A percentile compares a stretch with the other conserved stretches of the same genome.
phyloP scores from a whole-genome alignment of 2,888 invertebrate genomes.

The Himalopsyche japonica region DNA sequence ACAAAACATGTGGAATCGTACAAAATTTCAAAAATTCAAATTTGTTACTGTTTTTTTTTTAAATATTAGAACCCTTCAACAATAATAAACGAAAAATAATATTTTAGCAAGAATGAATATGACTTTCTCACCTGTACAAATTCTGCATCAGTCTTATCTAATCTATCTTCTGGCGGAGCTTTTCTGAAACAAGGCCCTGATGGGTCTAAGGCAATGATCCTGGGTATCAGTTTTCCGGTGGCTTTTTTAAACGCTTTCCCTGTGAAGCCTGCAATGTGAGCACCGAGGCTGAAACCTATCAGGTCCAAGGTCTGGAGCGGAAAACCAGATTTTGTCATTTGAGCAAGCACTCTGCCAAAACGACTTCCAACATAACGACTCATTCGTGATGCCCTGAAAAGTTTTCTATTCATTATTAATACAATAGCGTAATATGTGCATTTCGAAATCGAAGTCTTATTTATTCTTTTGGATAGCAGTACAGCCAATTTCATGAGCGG shows the following conservation, averaged over 20 bases:
- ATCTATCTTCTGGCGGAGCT: background rate
- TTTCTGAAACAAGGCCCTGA: slow-evolving; percentile 33
- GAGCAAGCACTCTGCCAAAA: slow-evolving; percentile 18
- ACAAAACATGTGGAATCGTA: too few relatives aligned
- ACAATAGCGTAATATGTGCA: background rate
- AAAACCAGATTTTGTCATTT: slow-evolving; percentile 14
- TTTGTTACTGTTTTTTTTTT: too few relatives aligned
- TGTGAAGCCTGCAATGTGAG: slow-evolving; percentile 31
- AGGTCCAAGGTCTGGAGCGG: slow-evolving; percentile 18
- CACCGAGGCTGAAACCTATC: slow-evolving; percentile 32
- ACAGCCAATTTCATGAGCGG: too few relatives aligned
- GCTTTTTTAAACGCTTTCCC: slow-evolving; percentile 18
- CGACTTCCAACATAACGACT: slow-evolving; percentile 17
- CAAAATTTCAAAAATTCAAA: too few relatives aligned
- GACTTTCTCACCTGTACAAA: slow-evolving; percentile 13
- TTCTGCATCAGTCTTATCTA: slow-evolving; percentile 11
- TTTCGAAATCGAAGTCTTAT: too few relatives aligned
- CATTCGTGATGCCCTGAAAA: slow-evolving; percentile 16
- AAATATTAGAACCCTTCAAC: too few relatives aligned
- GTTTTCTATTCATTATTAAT: background rate
- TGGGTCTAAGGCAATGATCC: slow-evolving; percentile 28
- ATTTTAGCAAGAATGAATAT: too few relatives aligned
- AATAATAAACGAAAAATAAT: too few relatives aligned
- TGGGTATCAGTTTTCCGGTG: slow-evolving; percentile 27
- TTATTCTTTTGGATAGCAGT: too few relatives aligned